phyloP scores from a whole-genome alignment of 2,888 invertebrate species.

The Idaea aversata region DNA sequence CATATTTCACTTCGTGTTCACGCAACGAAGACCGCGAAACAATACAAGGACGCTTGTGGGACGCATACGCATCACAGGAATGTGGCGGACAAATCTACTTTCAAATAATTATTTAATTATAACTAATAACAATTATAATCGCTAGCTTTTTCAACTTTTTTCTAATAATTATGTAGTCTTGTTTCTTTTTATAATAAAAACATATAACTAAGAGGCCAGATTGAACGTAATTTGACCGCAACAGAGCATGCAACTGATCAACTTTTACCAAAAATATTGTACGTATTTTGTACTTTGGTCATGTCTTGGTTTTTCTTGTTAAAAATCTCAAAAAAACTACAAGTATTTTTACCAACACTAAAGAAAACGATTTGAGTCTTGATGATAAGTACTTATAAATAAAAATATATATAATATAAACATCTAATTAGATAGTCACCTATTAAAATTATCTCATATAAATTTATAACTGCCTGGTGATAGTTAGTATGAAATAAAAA shows the following conservation, averaged over 20 bases:
- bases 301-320: not conserved
- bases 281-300: not conserved
- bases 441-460: no score
- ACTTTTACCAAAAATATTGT: not conserved
- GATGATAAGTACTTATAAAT: no score
- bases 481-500: no score
- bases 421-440: no score
- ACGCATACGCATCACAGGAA: slow-evolving; percentile 46
- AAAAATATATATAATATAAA: no score
- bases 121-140: not conserved
- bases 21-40: slow-evolving; percentile 76
- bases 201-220: not conserved
- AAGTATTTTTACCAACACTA: not conserved
- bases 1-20: slow-evolving; percentile 76
- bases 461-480: no score
- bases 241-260: not conserved
- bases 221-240: not conserved
- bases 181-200: not conserved
- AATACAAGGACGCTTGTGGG: slow-evolving; percentile 74
- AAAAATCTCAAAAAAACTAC: no score
- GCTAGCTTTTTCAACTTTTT: not conserved
- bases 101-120: not conserved
- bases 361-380: no score
- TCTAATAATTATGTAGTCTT: not conserved
- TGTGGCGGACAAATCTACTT: not conserved